Percentiles rank a stretch among this genome's conserved stretches.
These are phyloP conservation scores for Motacilla alba DNA, from an alignment of 2,113 vertebrate species.

Conservation along the genomic window DNA sequence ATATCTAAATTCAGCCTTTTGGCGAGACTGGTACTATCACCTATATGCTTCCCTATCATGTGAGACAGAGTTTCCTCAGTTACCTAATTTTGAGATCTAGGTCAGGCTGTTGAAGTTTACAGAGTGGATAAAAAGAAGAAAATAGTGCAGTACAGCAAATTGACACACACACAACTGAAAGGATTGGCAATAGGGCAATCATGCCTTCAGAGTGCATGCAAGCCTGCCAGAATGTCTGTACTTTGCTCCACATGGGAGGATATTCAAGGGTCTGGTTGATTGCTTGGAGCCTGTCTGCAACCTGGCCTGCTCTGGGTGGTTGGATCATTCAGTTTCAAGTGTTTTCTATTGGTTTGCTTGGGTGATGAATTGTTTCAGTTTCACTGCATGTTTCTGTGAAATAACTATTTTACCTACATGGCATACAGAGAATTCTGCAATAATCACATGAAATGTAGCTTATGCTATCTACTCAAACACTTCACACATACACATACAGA, in stretches of 20 bases:
- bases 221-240: background rate
- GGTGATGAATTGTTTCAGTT: background rate
- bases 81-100: background rate
- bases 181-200: background rate
- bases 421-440: background rate
- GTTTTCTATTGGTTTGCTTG: background rate
- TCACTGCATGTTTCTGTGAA: background rate
- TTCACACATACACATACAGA: accelerated
- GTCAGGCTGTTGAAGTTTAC: background rate
- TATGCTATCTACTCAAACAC: background rate
- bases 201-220: background rate
- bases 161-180: background rate
- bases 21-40: too few relatives aligned
- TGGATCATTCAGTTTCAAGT: background rate
- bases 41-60: background rate
- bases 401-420: background rate
- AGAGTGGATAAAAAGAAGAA: background rate
- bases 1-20: background rate
- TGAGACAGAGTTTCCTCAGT: background rate
- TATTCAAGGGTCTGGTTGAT: background rate
- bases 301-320: background rate
- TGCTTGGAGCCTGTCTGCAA: background rate
- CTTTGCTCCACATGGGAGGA: background rate
- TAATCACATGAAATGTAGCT: background rate
- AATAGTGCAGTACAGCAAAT: background rate